Base-by-base conservation (phyloP, 2,888 invertebrate genomes). In the Onthophagus sagittarius region DNA sequence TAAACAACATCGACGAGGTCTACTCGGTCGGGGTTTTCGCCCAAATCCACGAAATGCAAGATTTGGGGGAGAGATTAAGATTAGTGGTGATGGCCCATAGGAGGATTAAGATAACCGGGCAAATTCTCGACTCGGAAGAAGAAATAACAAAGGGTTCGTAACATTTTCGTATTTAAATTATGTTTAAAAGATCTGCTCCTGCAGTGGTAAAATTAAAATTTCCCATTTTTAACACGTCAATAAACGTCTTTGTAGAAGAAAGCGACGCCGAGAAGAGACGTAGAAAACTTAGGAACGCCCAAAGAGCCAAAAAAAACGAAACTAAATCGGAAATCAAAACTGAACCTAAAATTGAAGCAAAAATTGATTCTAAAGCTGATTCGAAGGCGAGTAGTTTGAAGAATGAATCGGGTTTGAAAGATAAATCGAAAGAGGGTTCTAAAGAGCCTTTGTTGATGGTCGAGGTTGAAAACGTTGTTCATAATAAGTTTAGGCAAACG, bases 41-140 rank as follows among this genome's bases (percentile, higher is more conserved):
- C 6, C 98, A 99, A 87, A 98, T 99, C 77, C 96, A 97, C 79
- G 99, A 99, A 86, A 91, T 99, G 87, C 97, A 98, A 84, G 98
- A 98, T 83, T 88, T 97, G 83, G 98, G 96, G 5, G 96, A 95
- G 81, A 93, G 93, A 83, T 84, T 98, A 70, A 88, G 96, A 74
- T 89, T 99, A 81, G 96, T 99, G 3, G 94, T 99, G 6, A 96
- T 97, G 92, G 98, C 97, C 0, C 97, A 98, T 84, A 87, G 98
- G 74, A 88, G 98, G 77, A 94, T 96, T 62, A 91, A 90, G 84
- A 93, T 96, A 39, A 91, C 92, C 0, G 92, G 92, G 6, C 94
- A 94, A 84, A 90, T 96, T 77, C 84, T 93, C 77, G 95, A 96
- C 78, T 92, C 92, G 80, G 86, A 91, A 69, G 87, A 89, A 53